Base-by-base conservation (phyloP, 2,888 invertebrate species). In the Meandrusa payeni region DNA sequence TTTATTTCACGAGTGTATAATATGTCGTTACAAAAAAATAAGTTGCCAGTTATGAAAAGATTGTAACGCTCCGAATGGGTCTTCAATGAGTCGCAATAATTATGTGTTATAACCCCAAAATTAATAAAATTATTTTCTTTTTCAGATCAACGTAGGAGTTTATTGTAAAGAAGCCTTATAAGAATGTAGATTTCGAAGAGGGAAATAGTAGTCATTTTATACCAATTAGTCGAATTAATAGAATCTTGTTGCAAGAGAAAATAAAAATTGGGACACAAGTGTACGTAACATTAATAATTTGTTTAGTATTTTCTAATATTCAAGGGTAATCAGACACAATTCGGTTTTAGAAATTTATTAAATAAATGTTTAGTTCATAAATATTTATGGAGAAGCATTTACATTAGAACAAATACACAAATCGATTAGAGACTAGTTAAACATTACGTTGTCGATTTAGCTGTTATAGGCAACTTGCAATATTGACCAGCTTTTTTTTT, bases 111-210 rank as follows among this genome's bases (percentile, higher is more conserved):
- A n/a, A n/a, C n/a, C n/a, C n/a, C n/a, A n/a, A n/a, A n/a, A n/a
- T n/a, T n/a, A n/a, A n/a, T n/a, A n/a, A n/a, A n/a, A n/a, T n/a
- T n/a, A n/a, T n/a, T n/a, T n/a, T n/a, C n/a, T n/a, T n/a, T 60
- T 82, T 55, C 85, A 87, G 86, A 83, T 85, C 80, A 83, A 82
- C 76, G 83, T 86, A 86, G 87, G 85, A 87, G 87, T 86, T 86
- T 85, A 86, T 82, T 73, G 80, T 65, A 73, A 86, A 85, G 83
- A 81, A 87, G 87, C 87, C 87, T 87, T 87, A 87, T 86, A 69
- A 85, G 67, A 78, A 69, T 64, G 80, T 86, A 86, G 83, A 67
- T 72, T 75, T 76, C 74, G 68, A 69, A 68, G 66, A 65, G 56
- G 59, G 59, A 63, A 59, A 69, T 53, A 39, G 76, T 81, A 85